A percentile compares a stretch with the other conserved stretches of the same genome.
Conservation (phyloP, 1,140 invertebrate species). For the silkworm (Bombyx mori) region DNA sequence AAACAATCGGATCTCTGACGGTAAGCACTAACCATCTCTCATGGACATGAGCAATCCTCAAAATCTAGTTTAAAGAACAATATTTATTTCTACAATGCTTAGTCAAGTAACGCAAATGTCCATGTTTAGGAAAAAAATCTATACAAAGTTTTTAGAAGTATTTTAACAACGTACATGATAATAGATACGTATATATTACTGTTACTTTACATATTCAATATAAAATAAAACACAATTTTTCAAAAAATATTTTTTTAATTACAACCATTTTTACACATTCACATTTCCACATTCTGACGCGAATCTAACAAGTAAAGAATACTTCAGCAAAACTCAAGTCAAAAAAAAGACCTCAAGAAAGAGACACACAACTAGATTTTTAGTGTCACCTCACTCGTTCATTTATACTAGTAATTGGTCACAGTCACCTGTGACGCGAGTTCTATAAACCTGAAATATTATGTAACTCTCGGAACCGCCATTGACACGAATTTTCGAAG, state of each 20-base stretch:
- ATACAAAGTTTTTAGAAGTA: not conserved
- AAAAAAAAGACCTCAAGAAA: not conserved
- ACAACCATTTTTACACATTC: slow-evolving; percentile 14
- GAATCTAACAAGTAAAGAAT: too few species aligned
- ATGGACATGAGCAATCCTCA: not conserved
- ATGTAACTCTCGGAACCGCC: not conserved
- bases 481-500: too few species aligned
- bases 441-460: not conserved
- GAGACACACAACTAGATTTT: not conserved
- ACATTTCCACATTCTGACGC: slow-evolving; percentile 1
- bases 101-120: not conserved
- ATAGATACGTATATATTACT: not conserved
- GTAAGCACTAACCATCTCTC: not conserved
- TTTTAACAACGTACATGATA: not conserved
- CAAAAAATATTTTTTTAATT: slow-evolving; percentile 21
- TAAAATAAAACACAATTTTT: slow-evolving; percentile 8
- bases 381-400: not conserved
- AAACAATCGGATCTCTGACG: slow-evolving; percentile 1
- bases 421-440: not conserved
- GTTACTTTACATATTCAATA: not conserved
- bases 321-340: too few species aligned
- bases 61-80: not conserved
- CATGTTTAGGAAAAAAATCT: not conserved
- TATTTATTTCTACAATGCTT: not conserved
- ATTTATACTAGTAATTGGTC: not conserved